phyloP scores from a whole-genome alignment of 1,140 invertebrate genomes.

The Cotesia chilonis region DNA sequence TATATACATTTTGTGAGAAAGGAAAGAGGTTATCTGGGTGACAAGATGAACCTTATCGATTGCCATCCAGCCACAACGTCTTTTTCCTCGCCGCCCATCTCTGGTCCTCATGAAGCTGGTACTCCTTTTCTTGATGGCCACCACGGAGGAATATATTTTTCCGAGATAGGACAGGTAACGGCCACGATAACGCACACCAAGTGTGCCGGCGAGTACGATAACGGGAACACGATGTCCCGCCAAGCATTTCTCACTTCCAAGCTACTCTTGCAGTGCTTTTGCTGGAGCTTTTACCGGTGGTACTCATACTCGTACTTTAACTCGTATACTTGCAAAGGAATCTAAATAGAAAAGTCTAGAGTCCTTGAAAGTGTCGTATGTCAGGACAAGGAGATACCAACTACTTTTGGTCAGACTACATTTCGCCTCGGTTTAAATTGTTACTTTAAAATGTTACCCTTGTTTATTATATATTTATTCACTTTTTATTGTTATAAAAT shows the following conservation, averaged over 20 bases:
- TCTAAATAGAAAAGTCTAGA: no score
- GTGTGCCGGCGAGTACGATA: neutral
- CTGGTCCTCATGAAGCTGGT: neutral
- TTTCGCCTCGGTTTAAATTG: no score
- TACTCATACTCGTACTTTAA: no score
- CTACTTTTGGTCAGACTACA: no score
- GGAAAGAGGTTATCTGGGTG: neutral
- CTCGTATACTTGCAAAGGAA: no score
- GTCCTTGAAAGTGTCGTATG: no score
- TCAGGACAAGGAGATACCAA: no score
- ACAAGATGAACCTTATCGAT: constrained; percentile 7
- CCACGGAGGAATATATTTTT: neutral
- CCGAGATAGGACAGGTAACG: constrained; percentile 1
- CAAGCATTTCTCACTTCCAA: constrained; percentile 4
- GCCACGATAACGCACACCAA: constrained; percentile 5
- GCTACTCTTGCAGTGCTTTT: neutral
- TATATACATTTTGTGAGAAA: neutral
- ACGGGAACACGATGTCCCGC: neutral
- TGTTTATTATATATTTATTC: no score
- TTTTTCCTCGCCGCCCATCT: neutral
- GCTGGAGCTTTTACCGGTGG: no score
- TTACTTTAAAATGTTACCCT: no score
- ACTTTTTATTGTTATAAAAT: no score
- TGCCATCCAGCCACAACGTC: constrained; percentile 4
- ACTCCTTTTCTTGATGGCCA: constrained; percentile 3